These are phyloP conservation scores for Pogonophryne albipinna DNA, from an alignment of 2,797 vertebrate species.

Conservation along the genomic window DNA sequence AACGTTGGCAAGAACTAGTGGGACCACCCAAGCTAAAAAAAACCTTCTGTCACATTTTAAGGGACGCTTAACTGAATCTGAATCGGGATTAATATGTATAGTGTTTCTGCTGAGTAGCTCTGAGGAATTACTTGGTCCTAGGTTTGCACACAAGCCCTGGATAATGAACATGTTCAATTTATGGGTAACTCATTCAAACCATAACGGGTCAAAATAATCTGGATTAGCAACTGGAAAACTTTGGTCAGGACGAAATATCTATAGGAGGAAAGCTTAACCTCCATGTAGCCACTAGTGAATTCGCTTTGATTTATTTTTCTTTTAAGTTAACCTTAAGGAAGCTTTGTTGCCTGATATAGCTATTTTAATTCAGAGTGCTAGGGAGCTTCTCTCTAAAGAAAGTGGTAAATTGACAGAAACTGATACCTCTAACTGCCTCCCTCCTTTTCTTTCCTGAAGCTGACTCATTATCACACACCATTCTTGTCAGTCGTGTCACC, in stretches of 20 bases:
- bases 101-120: background rate
- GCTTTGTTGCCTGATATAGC: background rate
- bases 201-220: background rate
- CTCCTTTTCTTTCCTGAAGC: conserved; percentile 49
- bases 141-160: background rate
- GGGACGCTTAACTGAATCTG: background rate
- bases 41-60: background rate
- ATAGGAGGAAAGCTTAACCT: too few relatives aligned
- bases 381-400: conserved; percentile 12
- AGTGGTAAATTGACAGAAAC: conserved; percentile 47
- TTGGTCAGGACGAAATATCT: background rate
- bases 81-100: background rate
- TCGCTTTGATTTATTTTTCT: background rate
- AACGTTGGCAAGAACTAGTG: background rate
- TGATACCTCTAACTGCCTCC: conserved; percentile 42
- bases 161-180: background rate
- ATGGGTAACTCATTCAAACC: background rate
- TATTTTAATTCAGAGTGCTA: background rate
- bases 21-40: conserved; percentile 21
- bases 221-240: too few relatives aligned
- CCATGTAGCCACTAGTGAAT: background rate
- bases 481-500: conserved; percentile 65
- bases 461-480: conserved; percentile 66
- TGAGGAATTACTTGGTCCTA: background rate
- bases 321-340: background rate